Conservation (phyloP, 2,888 invertebrate species). For the Hylaea fasciaria region DNA sequence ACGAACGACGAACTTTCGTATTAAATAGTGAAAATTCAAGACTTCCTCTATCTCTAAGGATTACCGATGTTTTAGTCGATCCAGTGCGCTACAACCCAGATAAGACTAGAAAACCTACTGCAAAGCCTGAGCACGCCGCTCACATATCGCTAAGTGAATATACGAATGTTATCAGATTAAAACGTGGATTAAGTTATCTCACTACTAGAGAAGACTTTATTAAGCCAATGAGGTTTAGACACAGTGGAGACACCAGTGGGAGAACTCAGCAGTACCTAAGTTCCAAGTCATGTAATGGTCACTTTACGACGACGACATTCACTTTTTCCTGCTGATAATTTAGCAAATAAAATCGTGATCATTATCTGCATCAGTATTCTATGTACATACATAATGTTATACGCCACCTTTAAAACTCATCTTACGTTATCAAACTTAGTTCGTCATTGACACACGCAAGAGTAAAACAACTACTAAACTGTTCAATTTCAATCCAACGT, state of each 20-base stretch:
- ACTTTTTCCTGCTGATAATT: not conserved
- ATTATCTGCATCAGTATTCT: not conserved
- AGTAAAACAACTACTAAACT: too few relatives aligned
- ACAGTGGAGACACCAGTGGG: slow-evolving; percentile 4
- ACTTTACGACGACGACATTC: too few relatives aligned
- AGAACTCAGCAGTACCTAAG: not conserved
- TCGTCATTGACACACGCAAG: too few relatives aligned
- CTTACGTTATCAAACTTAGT: too few relatives aligned
- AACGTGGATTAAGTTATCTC: slow-evolving; percentile 37
- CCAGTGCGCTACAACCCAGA: not conserved
- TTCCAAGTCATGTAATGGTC: not conserved
- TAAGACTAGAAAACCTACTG: slow-evolving; percentile 1
- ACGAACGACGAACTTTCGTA: not conserved
- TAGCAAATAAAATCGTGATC: too few relatives aligned
- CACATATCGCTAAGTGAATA: slow-evolving; percentile 45
- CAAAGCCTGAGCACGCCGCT: slow-evolving; percentile 11
- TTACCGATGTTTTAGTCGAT: not conserved
- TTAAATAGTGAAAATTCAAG: not conserved
- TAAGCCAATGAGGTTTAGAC: slow-evolving; percentile 27
- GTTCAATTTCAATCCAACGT: too few relatives aligned
- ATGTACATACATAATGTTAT: too few relatives aligned
- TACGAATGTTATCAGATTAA: slow-evolving; percentile 42
- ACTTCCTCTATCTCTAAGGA: not conserved
- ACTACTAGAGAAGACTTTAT: slow-evolving; percentile 40
- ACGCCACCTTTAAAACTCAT: too few relatives aligned